phyloP scores from a whole-genome alignment of 1,140 invertebrate genomes.

The Campoletis sonorensis region DNA sequence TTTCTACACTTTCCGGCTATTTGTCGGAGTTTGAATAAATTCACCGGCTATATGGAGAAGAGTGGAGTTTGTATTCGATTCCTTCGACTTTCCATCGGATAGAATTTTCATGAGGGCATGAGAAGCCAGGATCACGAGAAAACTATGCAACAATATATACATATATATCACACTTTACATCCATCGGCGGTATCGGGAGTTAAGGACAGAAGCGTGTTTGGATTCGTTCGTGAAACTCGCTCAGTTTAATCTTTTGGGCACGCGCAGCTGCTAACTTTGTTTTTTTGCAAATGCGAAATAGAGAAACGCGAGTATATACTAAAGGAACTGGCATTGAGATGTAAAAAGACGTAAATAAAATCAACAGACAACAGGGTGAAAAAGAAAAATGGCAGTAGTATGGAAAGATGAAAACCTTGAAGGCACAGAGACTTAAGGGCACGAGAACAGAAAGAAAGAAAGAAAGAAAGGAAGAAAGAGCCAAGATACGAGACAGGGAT shows the following conservation, averaged over 20 bases:
- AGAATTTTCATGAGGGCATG: conserved; percentile 43
- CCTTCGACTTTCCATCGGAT: conserved; percentile 45
- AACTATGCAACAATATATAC: conserved; percentile 30
- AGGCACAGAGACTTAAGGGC: conserved; percentile 11
- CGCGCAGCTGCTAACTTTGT: neutral
- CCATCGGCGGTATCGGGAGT: neutral
- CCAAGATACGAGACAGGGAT: neutral
- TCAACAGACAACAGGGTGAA: conserved; percentile 30
- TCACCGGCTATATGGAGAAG: conserved; percentile 41
- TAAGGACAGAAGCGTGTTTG: conserved; percentile 4
- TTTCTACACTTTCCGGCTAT: conserved; percentile 45
- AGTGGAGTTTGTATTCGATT: conserved; percentile 43
- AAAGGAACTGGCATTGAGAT: conserved; percentile 12
- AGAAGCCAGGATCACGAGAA: conserved; percentile 31
- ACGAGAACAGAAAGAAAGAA: conserved; percentile 24
- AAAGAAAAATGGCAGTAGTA: conserved; percentile 28
- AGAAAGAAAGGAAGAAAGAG: no score
- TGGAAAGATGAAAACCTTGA: neutral
- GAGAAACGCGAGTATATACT: neutral
- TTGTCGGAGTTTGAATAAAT: conserved; percentile 47
- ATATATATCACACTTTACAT: neutral
- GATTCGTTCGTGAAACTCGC: conserved; percentile 13
- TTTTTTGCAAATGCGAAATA: conserved; percentile 26
- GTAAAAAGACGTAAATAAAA: conserved; percentile 8
- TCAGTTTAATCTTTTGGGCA: conserved; percentile 22